Evolutionary conservation across 2,888 invertebrate genomes (phyloP).

Genomic region (Ypsolopha scabrella): DNA sequence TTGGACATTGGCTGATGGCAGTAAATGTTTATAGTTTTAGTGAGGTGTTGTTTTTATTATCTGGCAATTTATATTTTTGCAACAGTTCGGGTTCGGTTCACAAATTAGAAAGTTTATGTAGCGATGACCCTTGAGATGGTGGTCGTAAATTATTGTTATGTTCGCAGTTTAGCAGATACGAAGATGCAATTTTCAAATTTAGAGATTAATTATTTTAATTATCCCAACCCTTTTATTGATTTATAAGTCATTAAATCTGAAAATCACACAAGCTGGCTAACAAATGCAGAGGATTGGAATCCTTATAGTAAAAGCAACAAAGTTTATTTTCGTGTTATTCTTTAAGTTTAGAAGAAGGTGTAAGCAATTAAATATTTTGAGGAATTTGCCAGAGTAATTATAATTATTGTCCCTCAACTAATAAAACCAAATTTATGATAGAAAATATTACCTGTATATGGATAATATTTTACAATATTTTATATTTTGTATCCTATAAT

Average conservation of each 20-base stretch:
- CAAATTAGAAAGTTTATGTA: constrained; percentile 67
- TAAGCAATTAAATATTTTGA: too few relatives aligned
- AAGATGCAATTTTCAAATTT: constrained; percentile 29
- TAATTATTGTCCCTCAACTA: too few relatives aligned
- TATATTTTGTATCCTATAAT: constrained; percentile 6
- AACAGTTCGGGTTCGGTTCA: constrained; percentile 33
- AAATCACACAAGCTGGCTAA: background rate
- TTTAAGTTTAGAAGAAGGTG: too few relatives aligned
- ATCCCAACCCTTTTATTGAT: constrained; percentile 32
- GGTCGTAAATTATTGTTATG: constrained; percentile 48
- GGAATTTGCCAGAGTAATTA: too few relatives aligned
- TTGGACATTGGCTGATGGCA: constrained; percentile 48
- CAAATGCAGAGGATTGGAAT: too few relatives aligned
- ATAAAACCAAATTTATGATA: too few relatives aligned
- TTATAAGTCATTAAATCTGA: constrained; percentile 44
- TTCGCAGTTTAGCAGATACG: constrained; percentile 44
- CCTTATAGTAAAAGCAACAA: too few relatives aligned
- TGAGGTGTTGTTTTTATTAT: constrained; percentile 60
- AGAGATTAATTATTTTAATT: constrained; percentile 49
- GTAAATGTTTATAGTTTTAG: constrained; percentile 54
- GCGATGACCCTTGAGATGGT: constrained; percentile 39
- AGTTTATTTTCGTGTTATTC: too few relatives aligned
- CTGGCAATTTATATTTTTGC: constrained; percentile 41
- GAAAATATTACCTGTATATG: too few relatives aligned
- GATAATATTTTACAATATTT: too few relatives aligned